A percentile compares a stretch with the other conserved stretches of the same genome.
Evolutionary conservation across 1,140 invertebrate genomes (phyloP).

Genomic region (Zaprionus taronus): DNA sequence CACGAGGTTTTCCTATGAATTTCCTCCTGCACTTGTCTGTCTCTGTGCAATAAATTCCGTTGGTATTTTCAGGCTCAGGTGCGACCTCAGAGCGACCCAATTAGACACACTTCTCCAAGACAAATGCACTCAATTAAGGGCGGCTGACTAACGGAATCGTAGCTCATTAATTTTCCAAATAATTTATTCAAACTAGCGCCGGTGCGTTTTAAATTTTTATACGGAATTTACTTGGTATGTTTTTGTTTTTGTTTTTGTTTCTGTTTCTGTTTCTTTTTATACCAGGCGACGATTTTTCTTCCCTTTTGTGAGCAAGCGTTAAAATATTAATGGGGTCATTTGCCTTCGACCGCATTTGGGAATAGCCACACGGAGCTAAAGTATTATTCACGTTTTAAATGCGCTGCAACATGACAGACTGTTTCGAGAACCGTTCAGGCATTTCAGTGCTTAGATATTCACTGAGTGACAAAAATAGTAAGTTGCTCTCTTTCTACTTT

Average conservation of each 20-base stretch:
- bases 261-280: neutral
- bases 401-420: neutral
- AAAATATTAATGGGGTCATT: conserved; percentile 80
- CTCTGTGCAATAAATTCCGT: conserved; percentile 50
- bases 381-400: neutral
- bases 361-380: neutral
- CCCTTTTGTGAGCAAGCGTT: conserved; percentile 23
- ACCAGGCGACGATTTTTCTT: conserved; percentile 14
- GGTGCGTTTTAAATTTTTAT: conserved; percentile 12
- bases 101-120: conserved; percentile 59
- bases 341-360: conserved; percentile 52
- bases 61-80: conserved; percentile 60
- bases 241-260: neutral
- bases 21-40: conserved; percentile 18
- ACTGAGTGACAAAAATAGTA: neutral
- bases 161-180: conserved; percentile 38
- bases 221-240: neutral
- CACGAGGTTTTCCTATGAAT: conserved; percentile 22
- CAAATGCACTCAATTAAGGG: conserved; percentile 41
- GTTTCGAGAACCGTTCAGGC: too few relatives aligned
- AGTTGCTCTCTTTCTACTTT: neutral
- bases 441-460: too few relatives aligned
- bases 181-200: conserved; percentile 74
- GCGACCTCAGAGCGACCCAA: conserved; percentile 56
- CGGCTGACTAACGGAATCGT: neutral